These are phyloP conservation scores for Crossocerus cetratus DNA, from an alignment of 2,888 invertebrate species.

Conservation along the genomic window DNA sequence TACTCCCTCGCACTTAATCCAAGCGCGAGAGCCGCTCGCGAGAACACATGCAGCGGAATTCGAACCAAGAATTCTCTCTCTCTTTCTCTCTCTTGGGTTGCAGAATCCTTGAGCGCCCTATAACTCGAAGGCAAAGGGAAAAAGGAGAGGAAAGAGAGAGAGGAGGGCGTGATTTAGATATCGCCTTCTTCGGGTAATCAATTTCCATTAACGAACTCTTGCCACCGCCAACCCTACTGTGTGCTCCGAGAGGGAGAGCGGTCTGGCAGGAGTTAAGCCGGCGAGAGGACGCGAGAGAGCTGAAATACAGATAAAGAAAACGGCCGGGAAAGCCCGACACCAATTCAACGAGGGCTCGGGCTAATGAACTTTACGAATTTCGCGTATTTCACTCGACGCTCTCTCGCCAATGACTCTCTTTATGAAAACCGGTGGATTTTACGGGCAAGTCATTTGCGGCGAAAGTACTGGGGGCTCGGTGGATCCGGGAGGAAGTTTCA, in stretches of 20 bases:
- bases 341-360: constrained; percentile 38
- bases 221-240: constrained; percentile 32
- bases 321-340: constrained; percentile 39
- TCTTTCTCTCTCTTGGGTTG: background rate
- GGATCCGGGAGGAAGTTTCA: no score
- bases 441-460: no score
- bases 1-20: constrained; percentile 50
- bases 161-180: constrained; percentile 71
- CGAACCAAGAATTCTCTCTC: background rate
- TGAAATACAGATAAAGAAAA: constrained; percentile 46
- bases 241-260: constrained; percentile 33
- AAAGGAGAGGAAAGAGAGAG: constrained; percentile 47
- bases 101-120: background rate
- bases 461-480: no score
- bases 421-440: no score
- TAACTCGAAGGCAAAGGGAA: constrained; percentile 23
- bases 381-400: no score
- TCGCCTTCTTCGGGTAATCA: constrained; percentile 71
- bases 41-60: background rate
- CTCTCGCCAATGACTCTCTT: no score
- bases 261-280: constrained; percentile 14
- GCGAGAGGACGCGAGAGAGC: constrained; percentile 32
- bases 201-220: constrained; percentile 70
- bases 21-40: constrained; percentile 21
- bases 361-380: constrained; percentile 53